Base-by-base conservation (phyloP, 2,113 vertebrate genomes). In the Calidris pugnax region DNA sequence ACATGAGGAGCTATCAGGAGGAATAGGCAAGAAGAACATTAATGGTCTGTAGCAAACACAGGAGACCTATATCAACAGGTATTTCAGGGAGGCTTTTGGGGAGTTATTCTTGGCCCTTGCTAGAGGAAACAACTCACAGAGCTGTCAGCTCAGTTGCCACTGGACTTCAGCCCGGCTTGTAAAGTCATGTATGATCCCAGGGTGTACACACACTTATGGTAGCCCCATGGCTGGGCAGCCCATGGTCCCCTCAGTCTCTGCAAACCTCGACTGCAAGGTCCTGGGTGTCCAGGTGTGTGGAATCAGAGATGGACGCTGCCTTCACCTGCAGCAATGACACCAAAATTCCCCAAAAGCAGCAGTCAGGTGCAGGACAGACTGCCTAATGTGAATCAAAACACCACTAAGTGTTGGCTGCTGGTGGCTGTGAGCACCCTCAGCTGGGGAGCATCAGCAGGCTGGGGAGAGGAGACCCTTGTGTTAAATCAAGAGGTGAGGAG, bases 241-340 rank as follows among this genome's bases (percentile, higher is more conserved):
- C 3, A 2, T 10, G 47, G 6, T 20, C 45, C 37, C 6, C 74
- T 59, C 8, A 6, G 39, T 24, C 75, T 32, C 23, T 22, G 48
- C 33, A 77, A 27, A 50, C 22, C 18, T 71, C 0, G 0, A 0
- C 74, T 90, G 68, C 0, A 1, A 63, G 47, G 33, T 45, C 26
- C 76, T 51, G 51, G 41, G 3, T 23, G n/a, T 66, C 53, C 64
- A 81, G 75, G 33, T 4, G 2, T 47, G 32, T 74, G 71, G 56
- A 60, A 10, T 30, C 43, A 73, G 53, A 72, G 50, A 7, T 21
- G 32, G n/a, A 62, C 24, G 14, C 62, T 79, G 50, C n/a, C 45
- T 72, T 62, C 83, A 45, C 56, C 33, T 56, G 21, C 41, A 14
- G 37, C 2, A 37, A 27, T 21, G 45, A 60, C 55, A 33, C 26